phyloP scores from a whole-genome alignment of 2,113 vertebrate species.

The cattle (Bos taurus) region DNA sequence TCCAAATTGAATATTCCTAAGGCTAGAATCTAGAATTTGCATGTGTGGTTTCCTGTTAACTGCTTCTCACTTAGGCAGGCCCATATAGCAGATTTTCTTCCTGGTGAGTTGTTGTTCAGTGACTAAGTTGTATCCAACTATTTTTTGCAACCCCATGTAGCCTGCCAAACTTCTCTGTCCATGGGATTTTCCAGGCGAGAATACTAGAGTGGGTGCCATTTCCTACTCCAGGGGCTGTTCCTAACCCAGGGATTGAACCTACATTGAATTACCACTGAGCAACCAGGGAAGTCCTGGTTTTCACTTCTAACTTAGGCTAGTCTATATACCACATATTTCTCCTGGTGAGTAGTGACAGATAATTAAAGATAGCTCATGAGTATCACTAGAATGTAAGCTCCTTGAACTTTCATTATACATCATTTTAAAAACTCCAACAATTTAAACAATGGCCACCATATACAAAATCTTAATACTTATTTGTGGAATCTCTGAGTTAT shows the following conservation, averaged over 20 bases:
- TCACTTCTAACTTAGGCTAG: not conserved
- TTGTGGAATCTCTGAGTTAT: not conserved
- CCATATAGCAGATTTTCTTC: not conserved
- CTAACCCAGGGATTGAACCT: not conserved
- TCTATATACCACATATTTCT: not conserved
- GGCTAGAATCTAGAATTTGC: not conserved
- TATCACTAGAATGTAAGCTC: not conserved
- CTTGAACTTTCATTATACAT: not conserved
- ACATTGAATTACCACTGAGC: not conserved
- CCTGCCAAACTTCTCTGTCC: not conserved
- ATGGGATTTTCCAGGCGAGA: not conserved
- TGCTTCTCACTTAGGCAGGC: not conserved
- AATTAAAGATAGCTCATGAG: not conserved
- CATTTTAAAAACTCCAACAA: not conserved
- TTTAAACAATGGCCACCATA: not conserved
- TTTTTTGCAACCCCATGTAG: not conserved
- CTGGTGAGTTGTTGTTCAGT: not conserved
- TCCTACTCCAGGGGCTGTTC: not conserved
- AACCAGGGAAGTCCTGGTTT: not conserved
- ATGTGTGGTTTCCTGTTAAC: not conserved
- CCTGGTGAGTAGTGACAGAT: not conserved
- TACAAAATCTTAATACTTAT: not conserved
- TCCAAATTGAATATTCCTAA: not conserved
- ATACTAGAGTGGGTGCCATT: not conserved
- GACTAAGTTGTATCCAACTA: not conserved